These are phyloP conservation scores for Chamaetylas fuelleborni DNA, from an alignment of 2,113 vertebrate species.

Conservation along the genomic window DNA sequence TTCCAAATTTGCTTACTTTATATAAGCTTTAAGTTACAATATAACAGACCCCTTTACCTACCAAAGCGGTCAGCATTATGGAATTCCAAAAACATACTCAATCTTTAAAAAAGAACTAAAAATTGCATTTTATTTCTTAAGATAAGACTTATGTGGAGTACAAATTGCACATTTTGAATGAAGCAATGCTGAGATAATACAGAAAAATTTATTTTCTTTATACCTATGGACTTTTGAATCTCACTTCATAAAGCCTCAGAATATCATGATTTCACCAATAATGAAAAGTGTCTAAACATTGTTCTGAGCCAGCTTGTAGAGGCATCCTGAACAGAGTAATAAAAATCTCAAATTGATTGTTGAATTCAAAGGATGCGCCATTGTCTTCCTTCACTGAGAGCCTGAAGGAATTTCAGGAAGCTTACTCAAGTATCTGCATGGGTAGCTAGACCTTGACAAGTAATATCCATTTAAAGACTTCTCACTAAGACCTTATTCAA, in stretches of 20 bases:
- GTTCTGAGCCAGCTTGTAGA: background rate
- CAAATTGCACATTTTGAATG: background rate
- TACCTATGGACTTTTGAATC: background rate
- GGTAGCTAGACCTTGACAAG: background rate
- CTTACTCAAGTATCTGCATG: background rate
- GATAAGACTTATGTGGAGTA: rapidly evolving
- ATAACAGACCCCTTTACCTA: background rate
- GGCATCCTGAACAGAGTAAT: background rate
- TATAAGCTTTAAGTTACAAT: background rate
- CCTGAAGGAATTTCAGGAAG: background rate
- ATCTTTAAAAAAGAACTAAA: background rate
- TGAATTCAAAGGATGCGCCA: background rate
- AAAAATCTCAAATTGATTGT: background rate
- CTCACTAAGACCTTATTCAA: background rate
- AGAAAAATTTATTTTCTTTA: background rate
- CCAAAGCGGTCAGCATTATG: background rate
- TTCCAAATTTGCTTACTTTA: background rate
- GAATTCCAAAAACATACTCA: background rate
- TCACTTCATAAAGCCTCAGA: background rate
- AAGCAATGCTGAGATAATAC: background rate
- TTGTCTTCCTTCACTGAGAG: background rate
- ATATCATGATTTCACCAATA: background rate
- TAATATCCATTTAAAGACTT: background rate
- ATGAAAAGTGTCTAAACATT: background rate
- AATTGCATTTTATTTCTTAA: background rate